Conservation (phyloP, 2,797 vertebrate genomes). For the Xenops minutus region DNA sequence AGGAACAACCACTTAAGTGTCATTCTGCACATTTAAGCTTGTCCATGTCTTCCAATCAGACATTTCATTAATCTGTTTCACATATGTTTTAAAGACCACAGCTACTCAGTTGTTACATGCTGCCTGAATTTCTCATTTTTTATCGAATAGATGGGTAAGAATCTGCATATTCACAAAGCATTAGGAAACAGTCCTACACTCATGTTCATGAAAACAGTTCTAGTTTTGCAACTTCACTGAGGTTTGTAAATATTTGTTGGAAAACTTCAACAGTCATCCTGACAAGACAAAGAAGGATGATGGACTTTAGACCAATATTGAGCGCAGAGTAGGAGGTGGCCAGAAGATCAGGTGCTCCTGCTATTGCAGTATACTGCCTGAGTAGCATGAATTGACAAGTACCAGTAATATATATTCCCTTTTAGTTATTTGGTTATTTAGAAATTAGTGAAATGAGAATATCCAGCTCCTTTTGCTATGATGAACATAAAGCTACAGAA, state of each 20-base stretch:
- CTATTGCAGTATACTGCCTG: neutral
- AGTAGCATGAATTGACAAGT: neutral
- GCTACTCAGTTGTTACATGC: neutral
- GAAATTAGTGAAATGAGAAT: neutral
- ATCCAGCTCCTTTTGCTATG: neutral
- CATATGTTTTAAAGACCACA: neutral
- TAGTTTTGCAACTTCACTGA: neutral
- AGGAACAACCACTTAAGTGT: neutral
- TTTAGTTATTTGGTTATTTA: neutral
- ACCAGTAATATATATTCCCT: neutral
- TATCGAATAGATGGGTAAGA: neutral
- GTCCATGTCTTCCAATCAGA: neutral
- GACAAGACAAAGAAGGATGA: neutral
- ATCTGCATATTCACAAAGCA: neutral
- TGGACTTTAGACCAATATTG: neutral
- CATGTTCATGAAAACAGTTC: neutral
- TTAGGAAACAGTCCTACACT: neutral
- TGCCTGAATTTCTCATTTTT: neutral
- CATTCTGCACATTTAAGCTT: neutral
- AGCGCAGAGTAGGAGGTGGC: neutral
- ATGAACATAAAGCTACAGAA: neutral
- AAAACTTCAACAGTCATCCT: neutral
- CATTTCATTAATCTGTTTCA: neutral
- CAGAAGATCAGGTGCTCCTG: neutral
- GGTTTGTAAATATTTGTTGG: neutral